Base-by-base conservation (phyloP, 2,888 invertebrate genomes). In the Nomada lathburiana region DNA sequence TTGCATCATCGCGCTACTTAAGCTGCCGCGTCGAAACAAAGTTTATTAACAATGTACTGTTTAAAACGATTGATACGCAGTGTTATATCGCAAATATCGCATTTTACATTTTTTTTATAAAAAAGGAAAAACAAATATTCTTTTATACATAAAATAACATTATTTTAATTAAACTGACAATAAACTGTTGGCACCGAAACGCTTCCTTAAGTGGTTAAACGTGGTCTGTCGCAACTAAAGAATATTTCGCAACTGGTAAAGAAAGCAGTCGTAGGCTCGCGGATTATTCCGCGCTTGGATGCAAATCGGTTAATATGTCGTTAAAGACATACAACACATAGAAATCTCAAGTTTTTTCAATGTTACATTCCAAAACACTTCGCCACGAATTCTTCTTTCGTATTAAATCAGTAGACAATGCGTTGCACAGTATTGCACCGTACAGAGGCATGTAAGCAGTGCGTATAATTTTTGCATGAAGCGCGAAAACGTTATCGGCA, bases 231-330 rank as follows among this genome's bases (percentile, higher is more conserved):
- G 26, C 47, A 42, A 18, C 7, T 13, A 11, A 1, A 4, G 55
- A 70, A 42, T 64, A 70, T 64, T 57, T 18, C 1, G 64, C 50
- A 47, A 9, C 42, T 53, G 72, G 62, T 59, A 26, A 74, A 7
- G 50, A 11, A 29, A 57, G 23, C 9, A 23, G 13, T 76, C 55
- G 29, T 11, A 36, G 5, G 16, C 3, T 10, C 4, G 57, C 18
- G 36, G n/a, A n/a, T n/a, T n/a, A n/a, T n/a, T n/a, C n/a, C n/a
- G n/a, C n/a, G 63, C 69, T 29, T 76, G 23, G 23, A 23, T 23
- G 23, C 23, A 23, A 23, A 23, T 23, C 1, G 23, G 23, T 1
- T 36, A 36, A 36, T 36, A 36, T 7, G 7, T 0, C 0, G 36
- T 36, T 36, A 36, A 36, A 36, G 7, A 36, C 7, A n/a, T 36